A percentile compares a stretch with the other conserved stretches of the same genome.
phyloP scores from a whole-genome alignment of 1,140 invertebrate genomes.

The Drosophila prosaltans region DNA sequence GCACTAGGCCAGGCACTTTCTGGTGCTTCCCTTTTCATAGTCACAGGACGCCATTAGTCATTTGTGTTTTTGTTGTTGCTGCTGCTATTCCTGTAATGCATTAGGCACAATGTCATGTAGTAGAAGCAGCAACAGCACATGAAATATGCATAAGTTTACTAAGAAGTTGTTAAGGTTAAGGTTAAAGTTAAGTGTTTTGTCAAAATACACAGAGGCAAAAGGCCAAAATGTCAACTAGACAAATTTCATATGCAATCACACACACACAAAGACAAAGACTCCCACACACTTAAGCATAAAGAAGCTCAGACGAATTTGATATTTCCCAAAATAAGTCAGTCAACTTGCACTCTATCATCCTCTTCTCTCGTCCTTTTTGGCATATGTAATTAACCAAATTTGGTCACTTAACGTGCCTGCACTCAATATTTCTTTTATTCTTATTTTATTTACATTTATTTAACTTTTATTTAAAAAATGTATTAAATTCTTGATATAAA shows the following conservation, averaged over 20 bases:
- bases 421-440: neutral
- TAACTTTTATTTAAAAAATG: neutral
- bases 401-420: neutral
- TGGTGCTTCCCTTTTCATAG: constrained; percentile 33
- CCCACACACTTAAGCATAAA: constrained; percentile 15
- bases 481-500: neutral
- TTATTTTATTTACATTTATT: no score
- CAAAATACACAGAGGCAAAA: constrained; percentile 47
- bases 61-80: constrained; percentile 49
- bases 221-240: constrained; percentile 40
- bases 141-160: constrained; percentile 61
- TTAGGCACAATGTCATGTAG: constrained; percentile 10
- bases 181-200: constrained; percentile 65
- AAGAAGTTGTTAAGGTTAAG: constrained; percentile 68
- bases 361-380: neutral
- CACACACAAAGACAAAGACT: neutral
- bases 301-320: constrained; percentile 22
- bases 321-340: constrained; percentile 16
- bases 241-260: constrained; percentile 47
- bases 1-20: constrained; percentile 21
- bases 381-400: neutral
- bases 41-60: constrained; percentile 67
- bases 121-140: constrained; percentile 37
- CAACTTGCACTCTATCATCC: neutral
- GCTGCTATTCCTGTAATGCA: constrained; percentile 29